Evolutionary conservation across 2,113 vertebrate species (phyloP).

Genomic region (Peromyscus californicus): DNA sequence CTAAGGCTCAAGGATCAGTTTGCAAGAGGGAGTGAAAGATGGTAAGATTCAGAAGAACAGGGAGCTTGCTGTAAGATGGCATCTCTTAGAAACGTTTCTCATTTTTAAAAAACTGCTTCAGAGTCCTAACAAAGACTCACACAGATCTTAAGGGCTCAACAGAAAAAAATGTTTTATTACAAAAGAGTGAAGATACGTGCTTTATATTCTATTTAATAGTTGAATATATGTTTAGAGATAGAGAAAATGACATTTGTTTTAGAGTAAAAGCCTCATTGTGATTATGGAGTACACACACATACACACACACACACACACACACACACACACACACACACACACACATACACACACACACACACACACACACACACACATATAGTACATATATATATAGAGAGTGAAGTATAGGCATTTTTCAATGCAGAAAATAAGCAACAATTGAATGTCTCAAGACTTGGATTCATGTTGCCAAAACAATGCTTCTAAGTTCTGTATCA

Average conservation of each 20-base stretch:
- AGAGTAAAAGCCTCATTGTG: neutral
- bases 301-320: too few species aligned
- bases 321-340: too few species aligned
- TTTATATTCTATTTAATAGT: neutral
- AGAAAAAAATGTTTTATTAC: neutral
- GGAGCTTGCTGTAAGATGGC: neutral
- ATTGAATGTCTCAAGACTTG: constrained; percentile 1
- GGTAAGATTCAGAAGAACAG: neutral
- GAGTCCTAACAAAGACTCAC: neutral
- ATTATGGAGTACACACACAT: neutral
- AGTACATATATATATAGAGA: too few species aligned
- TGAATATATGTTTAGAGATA: constrained; percentile 46
- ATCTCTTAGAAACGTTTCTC: neutral
- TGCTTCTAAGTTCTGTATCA: constrained; percentile 14
- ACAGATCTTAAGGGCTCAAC: neutral
- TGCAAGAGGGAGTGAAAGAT: neutral
- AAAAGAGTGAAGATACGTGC: neutral
- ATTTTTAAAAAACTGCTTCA: neutral
- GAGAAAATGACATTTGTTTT: neutral
- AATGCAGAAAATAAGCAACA: neutral
- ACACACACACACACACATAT: too few species aligned
- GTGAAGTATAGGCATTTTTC: neutral
- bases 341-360: too few species aligned
- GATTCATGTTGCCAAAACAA: neutral
- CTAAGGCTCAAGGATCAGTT: neutral